These are phyloP conservation scores for Uria lomvia DNA, from an alignment of 2,113 vertebrate genomes.

Conservation along the genomic window DNA sequence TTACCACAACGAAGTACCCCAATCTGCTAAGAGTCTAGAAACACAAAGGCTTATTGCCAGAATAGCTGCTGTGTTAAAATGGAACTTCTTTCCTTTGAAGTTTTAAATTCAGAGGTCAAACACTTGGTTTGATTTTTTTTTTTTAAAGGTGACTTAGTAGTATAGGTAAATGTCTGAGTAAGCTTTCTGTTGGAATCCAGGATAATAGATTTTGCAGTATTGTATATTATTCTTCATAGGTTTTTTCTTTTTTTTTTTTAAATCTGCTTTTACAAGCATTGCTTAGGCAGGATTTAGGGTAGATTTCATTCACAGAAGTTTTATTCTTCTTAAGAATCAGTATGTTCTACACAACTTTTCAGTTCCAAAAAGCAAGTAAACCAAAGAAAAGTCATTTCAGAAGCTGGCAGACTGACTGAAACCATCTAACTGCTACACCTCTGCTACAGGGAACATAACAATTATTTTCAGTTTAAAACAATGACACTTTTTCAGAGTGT, in stretches of 20 bases:
- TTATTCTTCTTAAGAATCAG: neutral
- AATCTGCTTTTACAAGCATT: neutral
- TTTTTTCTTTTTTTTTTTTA: neutral
- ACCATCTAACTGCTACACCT: neutral
- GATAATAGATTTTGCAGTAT: neutral
- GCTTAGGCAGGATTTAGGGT: neutral
- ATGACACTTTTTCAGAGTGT: neutral
- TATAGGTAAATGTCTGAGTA: neutral
- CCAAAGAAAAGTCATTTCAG: neutral
- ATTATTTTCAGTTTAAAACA: slow-evolving; percentile 23
- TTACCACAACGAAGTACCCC: neutral
- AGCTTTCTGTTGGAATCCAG: neutral
- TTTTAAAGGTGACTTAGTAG: neutral
- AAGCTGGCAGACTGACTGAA: neutral
- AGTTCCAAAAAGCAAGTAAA: neutral
- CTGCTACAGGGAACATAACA: neutral
- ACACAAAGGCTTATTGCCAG: neutral
- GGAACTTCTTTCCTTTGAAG: neutral
- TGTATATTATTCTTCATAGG: neutral
- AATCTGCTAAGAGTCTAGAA: neutral
- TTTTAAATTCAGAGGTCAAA: neutral
- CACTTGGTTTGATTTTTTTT: neutral
- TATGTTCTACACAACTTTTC: neutral
- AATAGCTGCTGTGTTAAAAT: neutral
- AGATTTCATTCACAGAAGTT: neutral